phyloP scores from a whole-genome alignment of 53 echinoderm and acorn worm species.

The Holothuria scabra region DNA sequence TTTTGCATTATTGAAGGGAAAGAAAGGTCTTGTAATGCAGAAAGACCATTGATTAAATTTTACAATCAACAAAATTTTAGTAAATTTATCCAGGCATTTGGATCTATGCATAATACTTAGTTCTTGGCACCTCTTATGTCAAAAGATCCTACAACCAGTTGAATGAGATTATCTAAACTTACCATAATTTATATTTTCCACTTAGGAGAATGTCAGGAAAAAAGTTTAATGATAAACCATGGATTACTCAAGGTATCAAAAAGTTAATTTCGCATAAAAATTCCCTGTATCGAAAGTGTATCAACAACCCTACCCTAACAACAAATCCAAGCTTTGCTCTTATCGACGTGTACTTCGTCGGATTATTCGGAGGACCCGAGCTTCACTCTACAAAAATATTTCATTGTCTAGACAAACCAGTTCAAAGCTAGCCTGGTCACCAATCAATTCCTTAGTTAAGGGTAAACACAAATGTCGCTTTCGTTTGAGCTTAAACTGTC shows the following conservation, averaged over 20 bases:
- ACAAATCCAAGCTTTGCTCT: neutral
- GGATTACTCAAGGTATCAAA: neutral
- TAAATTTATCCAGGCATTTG: neutral
- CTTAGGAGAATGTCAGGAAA: conserved; percentile 1
- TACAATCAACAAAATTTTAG: conserved; percentile 22
- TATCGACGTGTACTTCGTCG: conserved; percentile 12
- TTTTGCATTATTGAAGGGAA: too few species aligned
- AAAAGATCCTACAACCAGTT: neutral
- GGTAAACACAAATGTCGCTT: neutral
- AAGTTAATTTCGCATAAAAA: neutral
- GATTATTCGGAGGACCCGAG: neutral
- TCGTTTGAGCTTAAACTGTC: conserved; percentile 1
- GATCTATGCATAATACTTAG: too few species aligned
- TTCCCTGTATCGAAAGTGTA: neutral
- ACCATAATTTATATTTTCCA: conserved; percentile 13
- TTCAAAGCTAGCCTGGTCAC: neutral
- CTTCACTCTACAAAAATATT: neutral
- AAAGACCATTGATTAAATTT: too few species aligned
- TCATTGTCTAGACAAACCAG: neutral
- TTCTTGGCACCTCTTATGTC: neutral
- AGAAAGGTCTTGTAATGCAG: too few species aligned
- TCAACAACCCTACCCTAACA: neutral
- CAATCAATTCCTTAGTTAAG: neutral
- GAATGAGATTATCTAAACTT: neutral
- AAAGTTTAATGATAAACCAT: neutral